Evolutionary conservation across 2,888 invertebrate species (phyloP), one percentile per base, ranked within the genome.

Genomic region (Piscicola geometra): DNA sequence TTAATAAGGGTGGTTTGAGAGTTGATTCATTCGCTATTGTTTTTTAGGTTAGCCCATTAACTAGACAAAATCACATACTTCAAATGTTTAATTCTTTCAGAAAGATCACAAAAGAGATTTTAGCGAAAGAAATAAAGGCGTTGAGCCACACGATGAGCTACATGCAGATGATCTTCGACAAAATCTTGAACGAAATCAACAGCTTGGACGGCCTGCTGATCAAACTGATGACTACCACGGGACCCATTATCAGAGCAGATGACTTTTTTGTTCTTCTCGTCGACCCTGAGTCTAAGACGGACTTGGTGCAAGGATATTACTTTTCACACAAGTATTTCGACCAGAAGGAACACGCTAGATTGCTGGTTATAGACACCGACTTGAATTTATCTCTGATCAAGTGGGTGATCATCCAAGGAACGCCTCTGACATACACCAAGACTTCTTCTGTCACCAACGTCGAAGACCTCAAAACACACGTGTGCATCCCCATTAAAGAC

Each of bases 401-500:
- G n/a, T 25, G 60, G 60, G 60, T 56, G 3, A 56, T 25, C 21
- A 56, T 56, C n/a, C 5, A 3, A 15, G n/a, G 60, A 15, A 25
- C 60, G 21, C 60, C 60, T 25, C n/a, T 56, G 12, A 25, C 12
- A 3, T 56, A 15, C 25, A 25, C n/a, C 5, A n/a, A 56, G 5
- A 56, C n/a, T 21, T 56, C 60, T 21, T 56, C 60, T 5, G n/a
- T 15, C n/a, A 9, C 25, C n/a, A 56, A 56, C 60, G n/a, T 56
- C n/a, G n/a, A 56, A 56, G 25, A 56, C 25, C 25, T n/a, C n/a
- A 56, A 56, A 3, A 56, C n/a, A 5, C 60, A 56, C 25, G 3
- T 56, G 21, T 56, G 60, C n/a, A 56, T 56, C n/a, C 60, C 60
- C n/a, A 56, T 56, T 5, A 56, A 56, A 56, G 60, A 56, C 25